Evolutionary conservation across 2,888 invertebrate genomes (phyloP), one percentile per base, ranked within the genome.

Genomic region (Stictocephala bisonia): DNA sequence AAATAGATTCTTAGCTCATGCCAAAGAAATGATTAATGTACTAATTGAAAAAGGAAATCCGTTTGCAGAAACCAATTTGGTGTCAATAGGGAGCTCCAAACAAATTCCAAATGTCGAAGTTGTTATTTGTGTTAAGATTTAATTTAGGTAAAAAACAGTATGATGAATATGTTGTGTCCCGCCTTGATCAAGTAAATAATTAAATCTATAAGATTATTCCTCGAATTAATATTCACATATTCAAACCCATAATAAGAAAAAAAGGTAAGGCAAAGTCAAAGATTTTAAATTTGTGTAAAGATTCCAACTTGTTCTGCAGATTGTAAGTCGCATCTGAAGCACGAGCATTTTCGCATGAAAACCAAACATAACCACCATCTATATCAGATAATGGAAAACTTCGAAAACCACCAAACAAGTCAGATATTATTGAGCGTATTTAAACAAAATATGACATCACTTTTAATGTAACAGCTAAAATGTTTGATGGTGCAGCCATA

Each of bases 401-500:
- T 24, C n/a, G 50, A 50, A 50, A 50, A 50, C 50, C 50, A n/a
- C n/a, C n/a, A 50, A 50, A 18, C 50, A 41, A 41, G 41, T 41
- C 9, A 18, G 11, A 41, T 41, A 2, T 41, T 41, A 41, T 41
- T 9, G 9, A 41, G n/a, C 22, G 50, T 24, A 50, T 50, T 50
- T 24, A 50, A 18, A 50, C 50, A 50, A 50, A 50, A 18, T 50
- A n/a, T n/a, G n/a, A n/a, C n/a, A n/a, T n/a, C n/a, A n/a, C n/a
- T n/a, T 50, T 50, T 50, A 50, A 50, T 18, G 50, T 50, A 50
- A 50, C 50, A 6, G 50, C 15, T 50, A 50, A 50, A 50, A 15
- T 50, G 22, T 3, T 50, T 50, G 50, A 50, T 50, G 50, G 50
- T 22, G 50, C 50, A 50, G 50, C n/a, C n/a, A n/a, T n/a, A n/a